phyloP scores from a whole-genome alignment of 2,797 vertebrate genomes.

The Morus bassanus region DNA sequence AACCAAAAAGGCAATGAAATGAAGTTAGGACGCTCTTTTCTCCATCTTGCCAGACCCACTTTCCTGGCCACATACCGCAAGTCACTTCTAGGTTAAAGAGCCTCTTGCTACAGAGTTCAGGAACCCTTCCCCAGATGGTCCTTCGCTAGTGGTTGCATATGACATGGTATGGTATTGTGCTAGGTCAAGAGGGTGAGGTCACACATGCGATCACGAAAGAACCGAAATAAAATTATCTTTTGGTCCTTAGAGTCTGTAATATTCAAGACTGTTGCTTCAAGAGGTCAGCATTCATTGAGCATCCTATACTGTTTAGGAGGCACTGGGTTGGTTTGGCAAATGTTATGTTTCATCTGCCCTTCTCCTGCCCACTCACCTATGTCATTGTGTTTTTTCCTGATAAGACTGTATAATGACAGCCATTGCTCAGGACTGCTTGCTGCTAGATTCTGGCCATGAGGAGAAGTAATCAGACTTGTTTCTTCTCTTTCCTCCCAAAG shows the following conservation, averaged over 20 bases:
- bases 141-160: accelerated
- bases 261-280: neutral
- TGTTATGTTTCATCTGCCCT: neutral
- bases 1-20: neutral
- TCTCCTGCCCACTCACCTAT: neutral
- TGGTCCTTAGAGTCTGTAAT: neutral
- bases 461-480: neutral
- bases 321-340: neutral
- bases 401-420: too few relatives aligned
- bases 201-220: accelerated
- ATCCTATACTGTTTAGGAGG: neutral
- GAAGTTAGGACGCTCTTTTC: neutral
- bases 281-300: accelerated
- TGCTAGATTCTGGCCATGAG: neutral
- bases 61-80: accelerated
- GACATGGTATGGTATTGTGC: accelerated
- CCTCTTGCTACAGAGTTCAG: accelerated
- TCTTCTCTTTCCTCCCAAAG: neutral
- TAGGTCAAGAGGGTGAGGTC: neutral
- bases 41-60: accelerated
- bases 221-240: neutral
- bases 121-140: neutral
- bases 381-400: accelerated
- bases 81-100: too few relatives aligned
- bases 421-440: neutral